A percentile compares a stretch with the other conserved stretches of the same genome.
These are phyloP conservation scores for Kryptopterus vitreolus DNA, from an alignment of 2,797 vertebrate genomes.

Conservation along the genomic window DNA sequence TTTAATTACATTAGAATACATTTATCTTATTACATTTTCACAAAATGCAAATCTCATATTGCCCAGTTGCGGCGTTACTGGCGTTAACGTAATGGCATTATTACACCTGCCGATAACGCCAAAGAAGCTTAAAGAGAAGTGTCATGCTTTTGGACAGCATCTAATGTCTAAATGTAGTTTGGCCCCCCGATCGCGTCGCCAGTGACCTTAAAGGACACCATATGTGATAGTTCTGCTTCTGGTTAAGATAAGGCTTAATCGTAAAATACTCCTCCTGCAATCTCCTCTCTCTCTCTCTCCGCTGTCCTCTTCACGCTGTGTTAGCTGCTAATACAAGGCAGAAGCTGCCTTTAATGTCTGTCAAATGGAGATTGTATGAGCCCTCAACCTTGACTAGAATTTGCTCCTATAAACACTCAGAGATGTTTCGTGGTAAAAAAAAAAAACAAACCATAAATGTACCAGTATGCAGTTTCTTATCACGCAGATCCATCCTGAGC, in stretches of 20 bases:
- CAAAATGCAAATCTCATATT: background rate
- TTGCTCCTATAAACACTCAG: conserved; percentile 2
- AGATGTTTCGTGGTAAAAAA: background rate
- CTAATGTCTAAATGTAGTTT: conserved; percentile 7
- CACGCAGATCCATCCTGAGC: conserved; percentile 20
- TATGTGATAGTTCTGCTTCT: background rate
- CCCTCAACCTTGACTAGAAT: conserved; percentile 17
- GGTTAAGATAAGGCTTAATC: conserved; percentile 14
- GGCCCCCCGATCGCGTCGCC: background rate
- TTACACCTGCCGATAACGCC: background rate
- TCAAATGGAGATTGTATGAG: conserved; percentile 34
- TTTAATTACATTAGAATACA: background rate
- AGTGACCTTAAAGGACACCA: conserved; percentile 2
- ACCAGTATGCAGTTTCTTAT: conserved; percentile 22
- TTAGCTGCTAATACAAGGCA: conserved; percentile 60
- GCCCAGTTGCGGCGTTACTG: background rate
- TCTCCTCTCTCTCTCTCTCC: background rate
- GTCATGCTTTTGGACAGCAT: background rate
- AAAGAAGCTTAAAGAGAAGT: background rate
- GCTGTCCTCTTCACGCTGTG: conserved; percentile 47
- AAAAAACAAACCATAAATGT: conserved; percentile 6
- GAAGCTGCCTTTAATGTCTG: conserved; percentile 59
- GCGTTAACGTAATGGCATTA: background rate
- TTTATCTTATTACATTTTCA: background rate
- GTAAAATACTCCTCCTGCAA: background rate